phyloP scores from a whole-genome alignment of 1,140 invertebrate genomes.

The Bombyx mandarina region DNA sequence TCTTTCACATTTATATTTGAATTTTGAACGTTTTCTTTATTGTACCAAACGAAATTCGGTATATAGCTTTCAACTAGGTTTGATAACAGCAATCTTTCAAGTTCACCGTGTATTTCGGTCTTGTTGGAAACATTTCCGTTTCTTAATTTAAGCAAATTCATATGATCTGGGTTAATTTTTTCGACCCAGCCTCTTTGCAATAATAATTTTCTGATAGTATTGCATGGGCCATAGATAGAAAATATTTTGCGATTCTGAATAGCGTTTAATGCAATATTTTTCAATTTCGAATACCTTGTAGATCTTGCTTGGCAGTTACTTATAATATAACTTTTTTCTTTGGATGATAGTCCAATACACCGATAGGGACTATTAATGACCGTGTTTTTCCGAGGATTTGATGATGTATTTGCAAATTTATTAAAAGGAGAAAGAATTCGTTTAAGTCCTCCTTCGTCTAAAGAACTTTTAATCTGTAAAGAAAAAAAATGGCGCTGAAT shows the following conservation, averaged over 20 bases:
- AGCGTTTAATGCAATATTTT: conserved; percentile 39
- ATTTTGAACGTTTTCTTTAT: conserved; percentile 50
- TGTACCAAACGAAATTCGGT: conserved; percentile 74
- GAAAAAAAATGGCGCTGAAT: too few species aligned
- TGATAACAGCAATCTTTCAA: conserved; percentile 66
- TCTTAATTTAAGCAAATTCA: conserved; percentile 46
- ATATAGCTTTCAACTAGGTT: conserved; percentile 72
- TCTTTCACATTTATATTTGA: conserved; percentile 45
- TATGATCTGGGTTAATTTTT: conserved; percentile 62
- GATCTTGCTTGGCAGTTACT: conserved; percentile 39
- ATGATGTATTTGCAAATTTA: conserved; percentile 19
- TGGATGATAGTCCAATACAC: conserved; percentile 34
- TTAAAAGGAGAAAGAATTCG: conserved; percentile 32
- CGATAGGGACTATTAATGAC: conserved; percentile 16
- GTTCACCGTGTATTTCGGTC: conserved; percentile 41
- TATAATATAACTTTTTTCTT: conserved; percentile 51
- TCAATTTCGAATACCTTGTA: conserved; percentile 35
- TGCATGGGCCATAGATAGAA: conserved; percentile 55
- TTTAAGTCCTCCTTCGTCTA: conserved; percentile 26
- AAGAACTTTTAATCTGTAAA: too few species aligned
- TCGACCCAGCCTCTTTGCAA: conserved; percentile 74
- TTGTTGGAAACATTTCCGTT: conserved; percentile 48
- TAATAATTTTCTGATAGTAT: conserved; percentile 65
- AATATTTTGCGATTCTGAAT: conserved; percentile 57
- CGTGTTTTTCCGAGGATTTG: conserved; percentile 12